phyloP scores from a whole-genome alignment of 1,140 invertebrate species.

The Lepidurus couesii region DNA sequence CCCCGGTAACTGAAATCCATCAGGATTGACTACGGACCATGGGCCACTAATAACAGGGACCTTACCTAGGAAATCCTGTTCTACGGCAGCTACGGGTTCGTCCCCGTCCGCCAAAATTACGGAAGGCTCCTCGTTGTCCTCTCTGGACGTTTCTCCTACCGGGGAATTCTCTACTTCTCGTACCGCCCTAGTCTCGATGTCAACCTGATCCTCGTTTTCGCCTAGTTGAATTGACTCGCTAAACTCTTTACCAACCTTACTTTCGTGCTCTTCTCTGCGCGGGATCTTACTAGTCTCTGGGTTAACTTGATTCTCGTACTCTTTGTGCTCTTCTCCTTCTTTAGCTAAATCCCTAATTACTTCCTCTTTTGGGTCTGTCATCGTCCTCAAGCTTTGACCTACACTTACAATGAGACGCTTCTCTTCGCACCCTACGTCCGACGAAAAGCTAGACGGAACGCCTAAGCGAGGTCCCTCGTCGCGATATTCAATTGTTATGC shows the following conservation, averaged over 20 bases:
- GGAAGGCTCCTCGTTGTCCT: background rate
- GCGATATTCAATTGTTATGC: background rate
- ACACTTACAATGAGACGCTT: background rate
- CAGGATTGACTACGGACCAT: too few relatives aligned
- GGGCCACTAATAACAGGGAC: too few relatives aligned
- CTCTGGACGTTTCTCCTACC: background rate
- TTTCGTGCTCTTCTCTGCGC: background rate
- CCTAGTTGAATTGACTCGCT: background rate
- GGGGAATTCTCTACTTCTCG: background rate
- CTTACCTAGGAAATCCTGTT: background rate
- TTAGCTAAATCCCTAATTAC: background rate
- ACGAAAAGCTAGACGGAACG: background rate
- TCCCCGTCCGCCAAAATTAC: background rate
- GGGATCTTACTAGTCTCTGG: too few relatives aligned
- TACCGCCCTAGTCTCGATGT: background rate
- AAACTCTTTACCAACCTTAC: background rate
- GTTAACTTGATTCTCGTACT: background rate
- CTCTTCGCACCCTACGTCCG: background rate
- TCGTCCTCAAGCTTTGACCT: background rate
- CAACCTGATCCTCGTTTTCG: background rate
- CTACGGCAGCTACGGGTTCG: background rate
- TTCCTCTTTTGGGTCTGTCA: background rate
- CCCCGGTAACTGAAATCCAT: too few relatives aligned
- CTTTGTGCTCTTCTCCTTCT: background rate
- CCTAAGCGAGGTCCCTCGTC: background rate